Evolutionary conservation across 2,888 invertebrate species (phyloP), one percentile per base, ranked within the genome.

Genomic region (Melanostoma scalare): DNA sequence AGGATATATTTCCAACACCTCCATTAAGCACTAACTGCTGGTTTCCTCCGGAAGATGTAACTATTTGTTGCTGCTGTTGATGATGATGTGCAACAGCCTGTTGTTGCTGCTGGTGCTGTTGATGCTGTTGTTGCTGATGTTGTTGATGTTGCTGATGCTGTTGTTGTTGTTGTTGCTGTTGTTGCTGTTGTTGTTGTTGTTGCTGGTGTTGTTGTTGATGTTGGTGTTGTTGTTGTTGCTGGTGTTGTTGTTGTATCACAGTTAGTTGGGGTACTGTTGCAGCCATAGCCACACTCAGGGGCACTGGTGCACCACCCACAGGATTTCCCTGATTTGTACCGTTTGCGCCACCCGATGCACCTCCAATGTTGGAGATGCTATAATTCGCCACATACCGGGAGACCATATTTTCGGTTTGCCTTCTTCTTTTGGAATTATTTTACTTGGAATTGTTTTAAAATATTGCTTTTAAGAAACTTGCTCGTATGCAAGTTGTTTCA

Each of bases 211-310:
- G 77, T 3, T 71, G 71, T 31, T 77, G 77, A 0, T 71, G 76
- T 0, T 80, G 81, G 9, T 67, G 76, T 1, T 76, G 80, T 0
- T 75, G 69, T n/a, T 56, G 63, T 9, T 77, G 77, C 33, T 84
- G 79, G 55, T 84, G 79, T 52, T 73, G 79, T 60, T 84, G 84
- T 79, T 84, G 84, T 84, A 84, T 84, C 84, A 84, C 84, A 84
- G 84, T 75, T 42, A 84, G 38, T 79, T 84, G 84, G 61, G 84
- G 79, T 71, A 79, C 84, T 44, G 79, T 84, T 55, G 79, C 79
- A 55, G 82, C 65, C 71, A 84, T 84, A 4, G 84, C 58, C 58
- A 84, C 71, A 61, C 50, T 81, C 0, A 77, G 69, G 38, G 79
- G 79, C 71, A 84, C 69, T 55, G 79, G 74, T 10, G 74, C 69